A percentile compares a stretch with the other conserved stretches of the same genome.
Evolutionary conservation across 2,888 invertebrate species (phyloP).

Genomic region (Schizaphis graminum): DNA sequence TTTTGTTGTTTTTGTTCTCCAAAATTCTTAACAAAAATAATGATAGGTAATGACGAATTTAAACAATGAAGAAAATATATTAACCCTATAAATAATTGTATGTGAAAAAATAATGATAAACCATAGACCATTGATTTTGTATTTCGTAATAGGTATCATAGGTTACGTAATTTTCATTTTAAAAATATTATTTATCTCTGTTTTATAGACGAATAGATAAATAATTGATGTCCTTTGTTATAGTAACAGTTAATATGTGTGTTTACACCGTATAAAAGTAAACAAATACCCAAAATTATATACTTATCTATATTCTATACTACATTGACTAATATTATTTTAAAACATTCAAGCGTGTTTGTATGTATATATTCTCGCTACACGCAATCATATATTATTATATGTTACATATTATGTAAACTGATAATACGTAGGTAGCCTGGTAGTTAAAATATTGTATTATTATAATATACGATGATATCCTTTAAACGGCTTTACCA

Average conservation of each 20-base stretch:
- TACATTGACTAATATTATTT: background rate
- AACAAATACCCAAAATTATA: background rate
- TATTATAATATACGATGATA: background rate
- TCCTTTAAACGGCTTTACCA: background rate
- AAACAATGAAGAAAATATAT: background rate
- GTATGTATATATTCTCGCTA: background rate
- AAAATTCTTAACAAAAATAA: background rate
- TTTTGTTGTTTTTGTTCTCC: background rate
- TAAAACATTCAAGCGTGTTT: constrained; percentile 5
- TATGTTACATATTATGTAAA: background rate
- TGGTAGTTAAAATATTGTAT: background rate
- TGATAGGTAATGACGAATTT: background rate
- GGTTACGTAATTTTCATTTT: background rate
- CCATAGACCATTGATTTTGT: background rate
- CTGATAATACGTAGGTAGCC: background rate
- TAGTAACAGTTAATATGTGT: background rate
- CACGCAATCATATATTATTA: constrained; percentile 25
- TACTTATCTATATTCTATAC: background rate
- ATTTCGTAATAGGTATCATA: background rate
- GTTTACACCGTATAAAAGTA: constrained; percentile 18
- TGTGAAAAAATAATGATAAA: background rate
- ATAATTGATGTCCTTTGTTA: background rate
- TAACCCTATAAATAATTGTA: background rate
- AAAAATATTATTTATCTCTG: background rate
- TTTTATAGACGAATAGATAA: background rate